Evolutionary conservation across 2,888 invertebrate species (phyloP).

Genomic region (Lepetodrilus schrolli): DNA sequence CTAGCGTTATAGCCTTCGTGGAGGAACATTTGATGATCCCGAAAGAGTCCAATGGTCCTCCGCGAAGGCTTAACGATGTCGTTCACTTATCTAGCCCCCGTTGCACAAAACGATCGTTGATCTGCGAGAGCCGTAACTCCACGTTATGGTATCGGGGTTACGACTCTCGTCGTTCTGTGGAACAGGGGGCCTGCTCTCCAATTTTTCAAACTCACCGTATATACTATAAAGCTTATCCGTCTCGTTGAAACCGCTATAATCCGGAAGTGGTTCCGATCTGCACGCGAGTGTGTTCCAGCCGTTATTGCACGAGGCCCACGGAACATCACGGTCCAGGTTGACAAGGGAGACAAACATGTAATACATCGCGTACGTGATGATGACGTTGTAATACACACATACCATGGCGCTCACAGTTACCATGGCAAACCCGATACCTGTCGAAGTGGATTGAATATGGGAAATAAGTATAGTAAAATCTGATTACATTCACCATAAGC

Average conservation of each 20-base stretch:
- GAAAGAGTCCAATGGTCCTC: too few species aligned
- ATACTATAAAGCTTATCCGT: neutral
- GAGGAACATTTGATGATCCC: too few species aligned
- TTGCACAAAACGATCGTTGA: too few species aligned
- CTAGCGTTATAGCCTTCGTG: too few species aligned
- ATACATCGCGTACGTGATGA: constrained; percentile 66
- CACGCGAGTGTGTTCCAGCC: constrained; percentile 55
- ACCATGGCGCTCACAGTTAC: constrained; percentile 60
- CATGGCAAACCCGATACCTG: constrained; percentile 67
- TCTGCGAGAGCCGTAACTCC: too few species aligned
- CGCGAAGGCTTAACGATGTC: too few species aligned
- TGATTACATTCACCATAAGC: too few species aligned
- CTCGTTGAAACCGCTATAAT: constrained; percentile 27
- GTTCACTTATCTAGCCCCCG: too few species aligned
- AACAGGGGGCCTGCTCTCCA: too few species aligned
- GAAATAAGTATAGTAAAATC: too few species aligned
- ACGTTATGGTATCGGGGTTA: too few species aligned
- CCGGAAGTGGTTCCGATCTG: constrained; percentile 50
- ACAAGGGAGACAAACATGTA: constrained; percentile 68
- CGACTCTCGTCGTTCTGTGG: too few species aligned
- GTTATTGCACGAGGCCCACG: constrained; percentile 60
- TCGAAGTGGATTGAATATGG: neutral
- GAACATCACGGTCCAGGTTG: constrained; percentile 58
- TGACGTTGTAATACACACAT: constrained; percentile 64
- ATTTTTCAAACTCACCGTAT: constrained; percentile 22